These are phyloP conservation scores for Archocentrus centrarchus DNA, from an alignment of 2,113 vertebrate genomes.

Conservation along the genomic window DNA sequence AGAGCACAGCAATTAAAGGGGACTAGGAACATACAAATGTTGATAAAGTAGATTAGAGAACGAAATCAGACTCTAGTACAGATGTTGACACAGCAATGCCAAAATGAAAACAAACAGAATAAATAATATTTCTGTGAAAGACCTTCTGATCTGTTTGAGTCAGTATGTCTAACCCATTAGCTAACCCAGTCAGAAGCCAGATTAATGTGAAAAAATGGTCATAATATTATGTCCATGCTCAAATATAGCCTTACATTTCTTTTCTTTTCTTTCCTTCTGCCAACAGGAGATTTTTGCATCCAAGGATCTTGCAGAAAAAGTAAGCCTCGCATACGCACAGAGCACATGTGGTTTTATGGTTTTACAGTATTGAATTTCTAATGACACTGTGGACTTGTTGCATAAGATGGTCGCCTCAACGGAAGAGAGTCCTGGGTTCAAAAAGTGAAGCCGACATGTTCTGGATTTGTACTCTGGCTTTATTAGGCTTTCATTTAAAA, in stretches of 20 bases:
- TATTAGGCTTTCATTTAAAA: neutral
- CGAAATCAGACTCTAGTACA: neutral
- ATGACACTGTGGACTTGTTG: neutral
- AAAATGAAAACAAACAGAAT: neutral
- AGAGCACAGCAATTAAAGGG: neutral
- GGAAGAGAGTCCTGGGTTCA: neutral
- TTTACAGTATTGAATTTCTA: conserved; percentile 24
- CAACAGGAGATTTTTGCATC: conserved; percentile 75
- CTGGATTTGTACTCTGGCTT: neutral
- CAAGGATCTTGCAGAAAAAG: conserved; percentile 76
- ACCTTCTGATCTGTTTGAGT: conserved; percentile 15
- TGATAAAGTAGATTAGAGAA: neutral
- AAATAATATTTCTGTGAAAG: neutral
- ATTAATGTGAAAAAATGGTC: neutral
- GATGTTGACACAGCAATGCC: neutral
- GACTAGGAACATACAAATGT: neutral
- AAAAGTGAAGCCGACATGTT: neutral
- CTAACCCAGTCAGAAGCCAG: neutral
- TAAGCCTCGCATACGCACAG: conserved; percentile 58
- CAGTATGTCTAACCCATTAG: neutral
- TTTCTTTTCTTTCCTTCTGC: neutral
- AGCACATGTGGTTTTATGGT: neutral
- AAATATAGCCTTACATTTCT: neutral
- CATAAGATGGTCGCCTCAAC: neutral
- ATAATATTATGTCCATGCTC: neutral